phyloP scores from a whole-genome alignment of 1,140 invertebrate species.

The Littorina saxatilis region DNA sequence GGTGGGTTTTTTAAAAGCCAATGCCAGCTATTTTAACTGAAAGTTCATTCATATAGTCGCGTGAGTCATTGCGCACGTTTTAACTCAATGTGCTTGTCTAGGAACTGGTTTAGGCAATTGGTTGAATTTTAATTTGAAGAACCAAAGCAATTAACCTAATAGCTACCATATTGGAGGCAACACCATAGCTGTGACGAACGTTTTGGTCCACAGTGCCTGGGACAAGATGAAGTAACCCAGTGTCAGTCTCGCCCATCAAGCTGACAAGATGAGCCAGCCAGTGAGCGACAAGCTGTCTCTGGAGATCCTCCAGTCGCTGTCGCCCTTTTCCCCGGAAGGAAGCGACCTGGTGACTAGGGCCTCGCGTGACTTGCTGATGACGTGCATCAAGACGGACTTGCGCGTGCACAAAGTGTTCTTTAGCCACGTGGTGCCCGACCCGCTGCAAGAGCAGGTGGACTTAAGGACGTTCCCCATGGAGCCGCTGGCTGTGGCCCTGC shows the following conservation, averaged over 20 bases:
- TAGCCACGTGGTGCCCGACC: conserved; percentile 43
- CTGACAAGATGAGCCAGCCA: background rate
- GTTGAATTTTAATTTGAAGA: too few relatives aligned
- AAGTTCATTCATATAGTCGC: background rate
- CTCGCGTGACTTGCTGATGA: conserved; percentile 55
- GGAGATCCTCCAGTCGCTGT: conserved; percentile 54
- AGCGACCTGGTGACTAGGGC: conserved; percentile 56
- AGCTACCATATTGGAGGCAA: too few relatives aligned
- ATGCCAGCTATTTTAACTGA: background rate
- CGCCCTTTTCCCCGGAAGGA: conserved; percentile 52
- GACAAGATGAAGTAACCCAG: too few relatives aligned
- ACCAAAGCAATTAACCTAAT: background rate
- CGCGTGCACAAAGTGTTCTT: conserved; percentile 62
- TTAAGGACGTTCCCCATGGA: conserved; percentile 55
- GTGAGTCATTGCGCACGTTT: background rate
- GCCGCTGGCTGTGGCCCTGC: conserved; percentile 52
- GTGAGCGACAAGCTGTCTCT: conserved; percentile 53
- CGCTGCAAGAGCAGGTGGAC: conserved; percentile 48
- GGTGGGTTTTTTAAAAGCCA: too few relatives aligned
- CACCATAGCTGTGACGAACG: background rate
- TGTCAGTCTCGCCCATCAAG: too few relatives aligned
- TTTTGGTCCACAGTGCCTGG: too few relatives aligned
- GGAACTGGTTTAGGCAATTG: background rate
- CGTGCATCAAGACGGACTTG: conserved; percentile 56
- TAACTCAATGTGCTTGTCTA: background rate